phyloP scores from a whole-genome alignment of 2,888 invertebrate species.

The Lagria hirta region DNA sequence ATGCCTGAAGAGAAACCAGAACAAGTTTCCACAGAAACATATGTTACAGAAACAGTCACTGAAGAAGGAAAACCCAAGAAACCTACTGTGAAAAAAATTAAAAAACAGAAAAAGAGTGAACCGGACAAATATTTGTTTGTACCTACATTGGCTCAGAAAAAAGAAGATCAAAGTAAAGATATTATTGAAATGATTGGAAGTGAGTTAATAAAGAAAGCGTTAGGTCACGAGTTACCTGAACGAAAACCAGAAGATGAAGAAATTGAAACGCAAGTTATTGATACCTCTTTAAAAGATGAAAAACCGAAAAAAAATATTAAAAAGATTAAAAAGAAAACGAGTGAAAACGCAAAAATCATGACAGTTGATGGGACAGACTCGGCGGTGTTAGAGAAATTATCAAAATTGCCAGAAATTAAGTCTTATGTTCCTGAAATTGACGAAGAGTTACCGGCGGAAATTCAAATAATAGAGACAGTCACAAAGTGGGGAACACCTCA shows the following conservation, averaged over 20 bases:
- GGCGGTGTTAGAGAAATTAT: slow-evolving; percentile 32
- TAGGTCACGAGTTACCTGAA: slow-evolving; percentile 36
- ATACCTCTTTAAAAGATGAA: slow-evolving; percentile 25
- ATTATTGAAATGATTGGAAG: slow-evolving; percentile 40
- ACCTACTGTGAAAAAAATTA: slow-evolving; percentile 35
- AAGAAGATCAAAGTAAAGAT: slow-evolving; percentile 4
- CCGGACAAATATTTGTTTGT: slow-evolving; percentile 24
- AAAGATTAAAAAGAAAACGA: slow-evolving; percentile 54
- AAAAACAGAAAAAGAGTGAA: slow-evolving; percentile 6
- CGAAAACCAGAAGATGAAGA: slow-evolving; percentile 41
- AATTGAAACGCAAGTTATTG: slow-evolving; percentile 36
- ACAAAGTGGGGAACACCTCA: slow-evolving; percentile 45
- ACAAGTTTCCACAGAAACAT: slow-evolving; percentile 11
- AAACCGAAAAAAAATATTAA: slow-evolving; percentile 40
- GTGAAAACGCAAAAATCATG: slow-evolving; percentile 46
- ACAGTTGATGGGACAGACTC: slow-evolving; percentile 46
- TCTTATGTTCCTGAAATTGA: slow-evolving; percentile 23
- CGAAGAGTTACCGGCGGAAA: slow-evolving; percentile 36
- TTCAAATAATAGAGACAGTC: slow-evolving; percentile 48
- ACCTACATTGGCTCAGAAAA: slow-evolving; percentile 8
- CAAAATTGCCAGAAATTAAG: slow-evolving; percentile 24
- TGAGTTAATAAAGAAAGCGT: slow-evolving; percentile 44
- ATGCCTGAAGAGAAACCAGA: slow-evolving; percentile 34
- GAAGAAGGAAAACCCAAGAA: slow-evolving; percentile 40
- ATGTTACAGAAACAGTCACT: slow-evolving; percentile 15